Evolutionary conservation across 2,888 invertebrate genomes (phyloP), one percentile per base, ranked within the genome.

Genomic region (Philopedon plagiatum): DNA sequence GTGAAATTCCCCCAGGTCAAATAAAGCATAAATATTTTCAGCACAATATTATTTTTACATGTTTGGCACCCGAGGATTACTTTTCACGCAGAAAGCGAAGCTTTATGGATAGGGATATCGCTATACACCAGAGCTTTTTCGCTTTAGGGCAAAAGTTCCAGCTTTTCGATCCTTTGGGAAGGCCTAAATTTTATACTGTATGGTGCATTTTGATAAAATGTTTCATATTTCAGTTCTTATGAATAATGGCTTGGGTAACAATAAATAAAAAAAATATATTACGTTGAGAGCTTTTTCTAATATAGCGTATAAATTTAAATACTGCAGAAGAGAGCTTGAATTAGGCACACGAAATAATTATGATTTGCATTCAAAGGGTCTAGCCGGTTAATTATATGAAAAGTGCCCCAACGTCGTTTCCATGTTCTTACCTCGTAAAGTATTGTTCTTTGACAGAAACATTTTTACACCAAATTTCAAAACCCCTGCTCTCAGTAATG

Each of bases 21-120:
- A 54, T 29, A 29, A 29, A 29, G 29, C 51, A 54, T 32, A 54
- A 54, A 54, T 54, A 54, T 54, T 29, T 54, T 54, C 29, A 54
- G 13, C 29, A 54, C 26, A 57, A 58, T 34, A 49, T 58, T 46
- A 60, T 67, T 67, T 60, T 60, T 56, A 44, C 41, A 67, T 49
- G 58, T 58, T 54, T 49, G 60, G 66, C 58, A 46, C 49, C 51
- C 49, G 49, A 44, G 58, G 58, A 67, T 67, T 67, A 58, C 66
- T 67, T 67, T 67, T 58, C 32, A 65, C 37, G 58, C 65, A 49
- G 60, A 34, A 67, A 37, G 58, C 49, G 60, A 67, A 49, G 66
- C 58, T 58, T 67, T 67, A 58, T 37, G 26, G 58, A 67, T 44
- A 57, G 57, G 44, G 32, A 66, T 66, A 66, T 66, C 58, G 57